Base-by-base conservation (phyloP, 2,888 invertebrate genomes). In the Andrena haemorrhoa region DNA sequence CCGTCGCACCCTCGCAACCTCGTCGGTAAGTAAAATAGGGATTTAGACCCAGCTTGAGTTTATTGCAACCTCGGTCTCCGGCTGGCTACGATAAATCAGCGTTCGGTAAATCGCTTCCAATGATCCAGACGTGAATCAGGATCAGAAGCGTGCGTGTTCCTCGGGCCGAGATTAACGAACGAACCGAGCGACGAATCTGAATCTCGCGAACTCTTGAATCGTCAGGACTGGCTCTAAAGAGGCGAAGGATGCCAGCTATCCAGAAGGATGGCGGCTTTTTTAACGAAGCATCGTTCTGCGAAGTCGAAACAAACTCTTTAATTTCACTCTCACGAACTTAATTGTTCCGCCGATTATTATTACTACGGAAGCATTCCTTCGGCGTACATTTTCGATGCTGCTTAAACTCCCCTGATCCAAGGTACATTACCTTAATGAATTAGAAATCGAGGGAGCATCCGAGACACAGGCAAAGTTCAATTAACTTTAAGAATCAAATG, bases 21-120 rank as follows among this genome's bases (percentile, higher is more conserved):
- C 83, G 84, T 85, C 84, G 86, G 86, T 90, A 90, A 91, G 91
- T 92, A 92, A 92, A 93, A 91, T 90, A 89, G 91, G 90, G 92
- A 92, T 92, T 93, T 91, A 84, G 88, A 82, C 80, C 74, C 87
- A 82, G 76, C 88, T 88, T 71, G 72, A 88, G 92, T 89, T 91
- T 91, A 91, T 90, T 89, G 87, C 84, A 79, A 87, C 86, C 88
- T 88, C 87, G 88, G 60, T 78, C 83, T 82, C 64, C 71, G 73
- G 26, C 51, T 75, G 64, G 70, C 75, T 73, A 23, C 84, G 74
- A 79, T 88, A 88, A 88, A 87, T 88, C 88, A 84, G 82, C 84
- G 72, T 86, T 86, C 86, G 83, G 70, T 80, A 79, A 83, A 86
- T 79, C 79, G 68, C 49, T 47, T 16, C 60, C 76, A 65, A 72